A percentile compares a stretch with the other conserved stretches of the same genome.
Evolutionary conservation across 1,140 invertebrate species (phyloP).

Genomic region (Bombus superbus): DNA sequence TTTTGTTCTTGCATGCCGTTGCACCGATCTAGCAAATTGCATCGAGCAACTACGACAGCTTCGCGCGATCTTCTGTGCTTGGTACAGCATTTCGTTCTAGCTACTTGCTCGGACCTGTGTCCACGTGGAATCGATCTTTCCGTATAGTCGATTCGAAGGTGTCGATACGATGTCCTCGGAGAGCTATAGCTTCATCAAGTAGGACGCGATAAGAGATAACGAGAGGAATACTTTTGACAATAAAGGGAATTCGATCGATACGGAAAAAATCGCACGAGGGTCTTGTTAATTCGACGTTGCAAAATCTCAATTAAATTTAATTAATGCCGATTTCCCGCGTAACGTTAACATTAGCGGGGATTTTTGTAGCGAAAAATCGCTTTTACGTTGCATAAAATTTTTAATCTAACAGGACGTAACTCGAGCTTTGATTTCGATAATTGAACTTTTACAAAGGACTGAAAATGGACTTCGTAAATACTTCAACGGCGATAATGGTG

Average conservation of each 20-base stretch:
- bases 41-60: background rate
- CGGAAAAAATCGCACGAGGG: no score
- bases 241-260: no score
- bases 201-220: no score
- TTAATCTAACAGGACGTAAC: background rate
- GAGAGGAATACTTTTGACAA: no score
- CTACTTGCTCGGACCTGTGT: no score
- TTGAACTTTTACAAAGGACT: conserved; percentile 30
- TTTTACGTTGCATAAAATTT: background rate
- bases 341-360: background rate
- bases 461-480: background rate
- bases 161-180: no score
- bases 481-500: background rate
- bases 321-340: background rate
- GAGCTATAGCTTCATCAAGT: no score
- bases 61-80: no score
- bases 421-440: conserved; percentile 31
- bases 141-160: no score
- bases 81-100: no score
- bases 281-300: no score
- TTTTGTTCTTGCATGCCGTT: conserved; percentile 46
- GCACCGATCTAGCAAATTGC: background rate
- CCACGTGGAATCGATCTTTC: no score
- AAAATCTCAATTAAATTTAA: background rate
- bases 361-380: background rate